These are phyloP conservation scores for Timandra comae DNA, from an alignment of 2,888 invertebrate species.

Conservation along the genomic window DNA sequence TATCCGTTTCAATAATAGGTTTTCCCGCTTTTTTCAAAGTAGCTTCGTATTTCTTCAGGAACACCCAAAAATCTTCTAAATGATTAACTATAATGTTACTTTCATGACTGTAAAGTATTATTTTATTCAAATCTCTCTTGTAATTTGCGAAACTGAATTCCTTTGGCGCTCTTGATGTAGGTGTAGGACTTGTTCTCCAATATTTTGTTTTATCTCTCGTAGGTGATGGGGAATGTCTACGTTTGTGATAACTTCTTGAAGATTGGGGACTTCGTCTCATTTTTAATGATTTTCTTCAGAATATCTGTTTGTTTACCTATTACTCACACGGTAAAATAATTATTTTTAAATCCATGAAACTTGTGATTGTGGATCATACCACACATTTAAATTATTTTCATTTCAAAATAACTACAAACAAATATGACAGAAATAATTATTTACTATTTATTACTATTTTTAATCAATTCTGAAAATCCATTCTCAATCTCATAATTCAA, in stretches of 20 bases:
- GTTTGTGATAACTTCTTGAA: constrained; percentile 27
- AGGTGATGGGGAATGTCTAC: constrained; percentile 41
- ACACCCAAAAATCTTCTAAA: constrained; percentile 90
- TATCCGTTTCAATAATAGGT: constrained; percentile 47
- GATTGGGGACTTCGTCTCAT: constrained; percentile 34
- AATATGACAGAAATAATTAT: too few relatives aligned
- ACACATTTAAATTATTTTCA: too few relatives aligned
- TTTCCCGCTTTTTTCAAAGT: constrained; percentile 78
- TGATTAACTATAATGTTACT: constrained; percentile 79
- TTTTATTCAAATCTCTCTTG: constrained; percentile 79
- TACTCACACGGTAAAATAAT: too few relatives aligned
- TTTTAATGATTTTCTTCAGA: too few relatives aligned
- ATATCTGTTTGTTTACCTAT: too few relatives aligned
- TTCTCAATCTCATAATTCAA: too few relatives aligned
- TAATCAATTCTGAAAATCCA: too few relatives aligned
- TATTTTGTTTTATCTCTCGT: constrained; percentile 36
- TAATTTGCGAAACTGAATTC: constrained; percentile 77
- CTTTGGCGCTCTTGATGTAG: constrained; percentile 19
- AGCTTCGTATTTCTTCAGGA: constrained; percentile 88
- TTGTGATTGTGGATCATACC: too few relatives aligned
- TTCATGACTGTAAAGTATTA: constrained; percentile 76
- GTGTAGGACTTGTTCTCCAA: constrained; percentile 27
- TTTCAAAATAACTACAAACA: too few relatives aligned
- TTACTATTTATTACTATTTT: too few relatives aligned
- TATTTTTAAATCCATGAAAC: too few relatives aligned